Percentiles rank a stretch among this genome's conserved stretches.
phyloP scores from a whole-genome alignment of 2,113 vertebrate genomes.

The Brachionichthys hirsutus region DNA sequence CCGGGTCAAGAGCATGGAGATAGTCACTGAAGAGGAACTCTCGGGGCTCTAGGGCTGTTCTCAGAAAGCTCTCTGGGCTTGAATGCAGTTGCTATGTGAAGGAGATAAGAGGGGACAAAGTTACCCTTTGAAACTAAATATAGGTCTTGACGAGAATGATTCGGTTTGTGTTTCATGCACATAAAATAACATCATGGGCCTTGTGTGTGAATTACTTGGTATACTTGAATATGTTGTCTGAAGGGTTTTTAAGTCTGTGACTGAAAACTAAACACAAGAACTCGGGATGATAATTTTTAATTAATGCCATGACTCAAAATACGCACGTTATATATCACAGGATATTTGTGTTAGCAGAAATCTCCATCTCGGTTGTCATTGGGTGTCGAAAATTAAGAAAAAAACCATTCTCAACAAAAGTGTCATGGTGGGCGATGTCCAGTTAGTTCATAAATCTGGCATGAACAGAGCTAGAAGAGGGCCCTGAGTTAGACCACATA shows the following conservation, averaged over 20 bases:
- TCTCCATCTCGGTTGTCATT: neutral
- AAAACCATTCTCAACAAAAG: neutral
- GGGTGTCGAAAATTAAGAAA: neutral
- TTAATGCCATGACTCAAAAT: neutral
- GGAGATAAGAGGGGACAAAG: constrained; percentile 65
- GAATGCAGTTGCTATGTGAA: constrained; percentile 57
- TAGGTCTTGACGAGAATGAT: constrained; percentile 51
- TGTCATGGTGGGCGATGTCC: neutral
- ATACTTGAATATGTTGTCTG: neutral
- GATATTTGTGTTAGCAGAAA: neutral
- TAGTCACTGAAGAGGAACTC: constrained; percentile 63
- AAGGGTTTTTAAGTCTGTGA: constrained; percentile 30
- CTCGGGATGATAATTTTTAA: neutral
- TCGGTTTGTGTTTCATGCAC: constrained; percentile 21
- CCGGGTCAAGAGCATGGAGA: constrained; percentile 63
- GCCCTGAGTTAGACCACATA: too few species aligned
- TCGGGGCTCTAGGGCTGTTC: constrained; percentile 56
- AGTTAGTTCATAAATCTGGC: neutral
- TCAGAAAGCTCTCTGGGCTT: constrained; percentile 65
- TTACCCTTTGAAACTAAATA: constrained; percentile 72
- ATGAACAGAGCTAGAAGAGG: neutral
- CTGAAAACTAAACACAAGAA: constrained; percentile 21
- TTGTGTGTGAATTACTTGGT: constrained; percentile 19
- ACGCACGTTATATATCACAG: neutral
- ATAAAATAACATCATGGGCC: constrained; percentile 17